These are phyloP conservation scores for Turritopsis dohrnii DNA, from an alignment of 30 jellyfish, hydroid and myxozoan genomes.

Conservation along the genomic window DNA sequence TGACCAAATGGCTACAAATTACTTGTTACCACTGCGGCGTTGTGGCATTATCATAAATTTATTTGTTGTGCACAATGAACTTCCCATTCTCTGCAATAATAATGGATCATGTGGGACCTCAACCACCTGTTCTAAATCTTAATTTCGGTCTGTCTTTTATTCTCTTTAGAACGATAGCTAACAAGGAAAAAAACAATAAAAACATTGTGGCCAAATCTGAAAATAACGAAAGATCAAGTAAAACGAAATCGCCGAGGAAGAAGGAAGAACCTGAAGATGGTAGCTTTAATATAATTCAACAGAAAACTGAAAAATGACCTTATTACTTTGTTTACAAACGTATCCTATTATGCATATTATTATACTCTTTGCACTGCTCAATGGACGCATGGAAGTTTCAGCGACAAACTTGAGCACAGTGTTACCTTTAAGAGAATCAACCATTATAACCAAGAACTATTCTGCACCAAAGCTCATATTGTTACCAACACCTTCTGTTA, in stretches of 20 bases:
- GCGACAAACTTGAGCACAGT: background rate
- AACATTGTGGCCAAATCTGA: background rate
- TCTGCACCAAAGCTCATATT: background rate
- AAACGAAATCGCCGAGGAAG: background rate
- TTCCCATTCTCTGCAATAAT: too few relatives aligned
- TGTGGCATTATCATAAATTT: too few relatives aligned
- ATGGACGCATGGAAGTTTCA: background rate
- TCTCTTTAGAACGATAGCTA: too few relatives aligned
- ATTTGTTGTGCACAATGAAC: too few relatives aligned
- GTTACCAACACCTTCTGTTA: background rate
- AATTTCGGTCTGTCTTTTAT: too few relatives aligned
- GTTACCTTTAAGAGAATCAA: background rate
- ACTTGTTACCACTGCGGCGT: too few relatives aligned
- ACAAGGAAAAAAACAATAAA: too few relatives aligned
- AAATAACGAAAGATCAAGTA: background rate
- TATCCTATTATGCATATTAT: background rate
- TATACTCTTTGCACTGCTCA: background rate
- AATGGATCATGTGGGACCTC: too few relatives aligned
- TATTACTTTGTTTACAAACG: background rate
- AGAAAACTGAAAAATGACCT: background rate
- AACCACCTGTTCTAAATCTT: too few relatives aligned
- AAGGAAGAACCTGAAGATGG: background rate
- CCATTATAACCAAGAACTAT: background rate
- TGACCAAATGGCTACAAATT: too few relatives aligned
- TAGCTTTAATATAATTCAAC: background rate